These are phyloP conservation scores for Phasianus colchicus DNA, from an alignment of 2,113 vertebrate species.

Conservation along the genomic window DNA sequence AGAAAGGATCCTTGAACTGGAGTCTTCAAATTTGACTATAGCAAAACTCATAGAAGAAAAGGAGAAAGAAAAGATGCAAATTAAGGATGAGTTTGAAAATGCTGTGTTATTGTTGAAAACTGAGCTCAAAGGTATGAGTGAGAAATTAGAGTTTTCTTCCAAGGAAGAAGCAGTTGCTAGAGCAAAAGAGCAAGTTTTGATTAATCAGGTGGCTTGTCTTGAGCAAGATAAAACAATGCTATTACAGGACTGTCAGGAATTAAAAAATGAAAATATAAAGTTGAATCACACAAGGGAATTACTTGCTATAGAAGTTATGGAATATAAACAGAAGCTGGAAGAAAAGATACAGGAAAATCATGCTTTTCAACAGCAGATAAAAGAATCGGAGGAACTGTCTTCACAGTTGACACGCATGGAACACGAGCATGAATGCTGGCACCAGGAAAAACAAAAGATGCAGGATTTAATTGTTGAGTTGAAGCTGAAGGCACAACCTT, in stretches of 20 bases:
- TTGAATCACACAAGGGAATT: slow-evolving; percentile 41
- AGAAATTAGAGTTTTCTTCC: slow-evolving; percentile 57
- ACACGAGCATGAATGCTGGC: slow-evolving; percentile 51
- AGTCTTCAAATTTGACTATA: slow-evolving; percentile 28
- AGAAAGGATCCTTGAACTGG: slow-evolving; percentile 49
- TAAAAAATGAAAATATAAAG: slow-evolving; percentile 42
- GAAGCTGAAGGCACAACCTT: slow-evolving; percentile 67
- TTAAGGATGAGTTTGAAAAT: slow-evolving; percentile 62
- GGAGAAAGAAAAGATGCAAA: slow-evolving; percentile 61
- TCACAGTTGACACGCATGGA: slow-evolving; percentile 39
- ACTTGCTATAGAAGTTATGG: slow-evolving; percentile 65
- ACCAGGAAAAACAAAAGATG: slow-evolving; percentile 52
- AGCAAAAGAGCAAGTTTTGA: slow-evolving; percentile 60
- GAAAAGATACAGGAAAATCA: slow-evolving; percentile 57
- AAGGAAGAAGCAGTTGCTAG: slow-evolving; percentile 58
- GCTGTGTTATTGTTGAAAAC: slow-evolving; percentile 66
- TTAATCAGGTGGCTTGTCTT: slow-evolving; percentile 45
- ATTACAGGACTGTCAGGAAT: slow-evolving; percentile 64
- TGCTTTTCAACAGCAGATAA: slow-evolving; percentile 58
- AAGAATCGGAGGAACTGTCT: slow-evolving; percentile 46
- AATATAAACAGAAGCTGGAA: slow-evolving; percentile 45
- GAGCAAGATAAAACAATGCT: slow-evolving; percentile 73
- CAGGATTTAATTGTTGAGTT: slow-evolving; percentile 32
- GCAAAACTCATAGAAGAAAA: slow-evolving; percentile 65
- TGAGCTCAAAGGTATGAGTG: slow-evolving; percentile 68